Conservation (phyloP, 2,888 invertebrate species). For the Lypha dubia region DNA sequence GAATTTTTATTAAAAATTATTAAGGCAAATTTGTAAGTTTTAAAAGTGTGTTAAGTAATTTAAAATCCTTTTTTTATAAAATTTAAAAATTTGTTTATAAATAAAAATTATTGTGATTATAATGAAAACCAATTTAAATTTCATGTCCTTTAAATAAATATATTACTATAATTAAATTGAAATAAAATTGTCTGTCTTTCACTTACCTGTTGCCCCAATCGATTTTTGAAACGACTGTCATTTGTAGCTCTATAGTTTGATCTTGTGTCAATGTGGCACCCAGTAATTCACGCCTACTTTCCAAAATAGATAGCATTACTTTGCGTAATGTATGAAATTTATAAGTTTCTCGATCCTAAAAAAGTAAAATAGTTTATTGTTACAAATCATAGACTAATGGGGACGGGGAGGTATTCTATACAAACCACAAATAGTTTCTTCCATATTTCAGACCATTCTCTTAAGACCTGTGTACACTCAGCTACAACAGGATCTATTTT, state of each 20-base stretch:
- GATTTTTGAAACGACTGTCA: constrained; percentile 94
- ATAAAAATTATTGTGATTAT: constrained; percentile 81
- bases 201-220: constrained; percentile 93
- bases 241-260: constrained; percentile 92
- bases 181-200: constrained; percentile 23
- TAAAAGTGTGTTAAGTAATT: constrained; percentile 56
- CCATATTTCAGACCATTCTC: constrained; percentile 98
- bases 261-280: constrained; percentile 96
- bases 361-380: not conserved
- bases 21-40: constrained; percentile 59
- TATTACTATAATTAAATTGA: constrained; percentile 70
- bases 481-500: constrained; percentile 95
- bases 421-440: constrained; percentile 95
- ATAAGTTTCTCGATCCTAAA: constrained; percentile 91
- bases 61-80: constrained; percentile 74
- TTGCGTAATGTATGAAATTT: constrained; percentile 93
- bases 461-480: constrained; percentile 94
- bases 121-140: constrained; percentile 76
- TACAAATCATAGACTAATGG: not conserved
- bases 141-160: constrained; percentile 74
- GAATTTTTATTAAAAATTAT: constrained; percentile 41
- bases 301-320: constrained; percentile 94
- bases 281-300: constrained; percentile 92
- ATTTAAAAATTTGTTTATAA: constrained; percentile 81
- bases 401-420: constrained; percentile 1